Evolutionary conservation across 2,888 invertebrate species (phyloP), one percentile per base, ranked within the genome.

Genomic region (Plemyria rubiginata): DNA sequence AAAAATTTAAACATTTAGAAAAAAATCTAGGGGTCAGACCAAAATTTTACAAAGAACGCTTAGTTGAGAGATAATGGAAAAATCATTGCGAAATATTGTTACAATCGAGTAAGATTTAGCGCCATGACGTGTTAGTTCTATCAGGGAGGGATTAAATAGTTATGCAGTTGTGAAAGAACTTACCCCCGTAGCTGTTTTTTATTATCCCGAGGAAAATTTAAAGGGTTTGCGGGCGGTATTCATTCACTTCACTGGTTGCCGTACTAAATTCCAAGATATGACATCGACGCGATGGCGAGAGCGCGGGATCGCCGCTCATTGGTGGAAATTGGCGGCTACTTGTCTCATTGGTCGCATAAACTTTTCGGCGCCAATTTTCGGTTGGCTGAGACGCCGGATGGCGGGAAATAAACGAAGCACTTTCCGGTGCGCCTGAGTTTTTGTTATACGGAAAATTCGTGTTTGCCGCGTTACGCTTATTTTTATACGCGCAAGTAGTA

Each of bases 221-320:
- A 83, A 82, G 84, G 84, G 88, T 90, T 89, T 87, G 84, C 87
- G 85, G 86, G 86, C 92, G 91, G 88, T 89, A 90, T 91, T 91
- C 92, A 87, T 92, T 91, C 91, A 86, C 90, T 89, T 88, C 89
- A 88, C 89, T 85, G 85, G 79, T 75, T 60, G 82, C 82, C 84
- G 91, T 89, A 92, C 92, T 92, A 92, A 92, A 90, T 92, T 92
- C 87, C 91, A 82, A 92, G 92, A 90, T 90, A 90, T 86, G 88
- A 90, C 88, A 88, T 87, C 85, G 92, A 92, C 90, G 91, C 92
- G 85, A 80, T 88, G 87, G 88, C 88, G 85, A 88, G 90, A 92
- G 90, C 92, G 92, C 92, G 92, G 90, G 92, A 82, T 91, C 78
- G 74, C 38, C 76, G 77, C 74, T 81, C 72, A 89, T 92, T 92